Evolutionary conservation across 2,113 vertebrate species (phyloP).

Genomic region (Lucifuga dentata): DNA sequence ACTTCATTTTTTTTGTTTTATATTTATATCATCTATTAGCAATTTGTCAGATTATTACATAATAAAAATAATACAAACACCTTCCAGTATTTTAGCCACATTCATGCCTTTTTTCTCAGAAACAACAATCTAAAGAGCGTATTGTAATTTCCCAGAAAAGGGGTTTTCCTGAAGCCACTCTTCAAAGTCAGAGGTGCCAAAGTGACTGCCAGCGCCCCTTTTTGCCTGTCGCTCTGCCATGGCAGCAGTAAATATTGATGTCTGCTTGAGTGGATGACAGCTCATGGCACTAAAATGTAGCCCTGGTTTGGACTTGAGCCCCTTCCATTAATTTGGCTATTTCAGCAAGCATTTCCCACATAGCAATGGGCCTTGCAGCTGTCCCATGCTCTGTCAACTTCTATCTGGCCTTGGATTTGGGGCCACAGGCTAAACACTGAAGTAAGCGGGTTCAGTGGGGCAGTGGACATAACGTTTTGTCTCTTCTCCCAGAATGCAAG

Average conservation of each 20-base stretch:
- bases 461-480: slow-evolving; percentile 34
- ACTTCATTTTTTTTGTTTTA: too few species aligned
- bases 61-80: too few species aligned
- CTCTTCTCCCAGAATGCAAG: slow-evolving; percentile 25
- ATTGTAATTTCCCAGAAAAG: not conserved
- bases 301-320: slow-evolving; percentile 69
- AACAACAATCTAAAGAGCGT: not conserved
- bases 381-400: slow-evolving; percentile 60
- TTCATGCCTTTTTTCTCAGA: slow-evolving; percentile 4
- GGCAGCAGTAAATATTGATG: slow-evolving; percentile 77
- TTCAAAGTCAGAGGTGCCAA: slow-evolving; percentile 13
- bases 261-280: slow-evolving; percentile 54
- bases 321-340: slow-evolving; percentile 78
- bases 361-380: slow-evolving; percentile 62
- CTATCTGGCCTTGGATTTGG: slow-evolving; percentile 45
- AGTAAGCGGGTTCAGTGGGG: slow-evolving; percentile 20
- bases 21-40: too few species aligned
- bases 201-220: slow-evolving; percentile 11
- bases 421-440: slow-evolving; percentile 37
- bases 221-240: slow-evolving; percentile 44
- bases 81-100: too few species aligned
- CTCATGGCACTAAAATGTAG: slow-evolving; percentile 58
- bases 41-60: too few species aligned
- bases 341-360: slow-evolving; percentile 68
- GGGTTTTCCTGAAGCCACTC: not conserved